Evolutionary conservation across 2,113 vertebrate species (phyloP), one percentile per base, ranked within the genome.

Genomic region (Thamnaconus septentrionalis): DNA sequence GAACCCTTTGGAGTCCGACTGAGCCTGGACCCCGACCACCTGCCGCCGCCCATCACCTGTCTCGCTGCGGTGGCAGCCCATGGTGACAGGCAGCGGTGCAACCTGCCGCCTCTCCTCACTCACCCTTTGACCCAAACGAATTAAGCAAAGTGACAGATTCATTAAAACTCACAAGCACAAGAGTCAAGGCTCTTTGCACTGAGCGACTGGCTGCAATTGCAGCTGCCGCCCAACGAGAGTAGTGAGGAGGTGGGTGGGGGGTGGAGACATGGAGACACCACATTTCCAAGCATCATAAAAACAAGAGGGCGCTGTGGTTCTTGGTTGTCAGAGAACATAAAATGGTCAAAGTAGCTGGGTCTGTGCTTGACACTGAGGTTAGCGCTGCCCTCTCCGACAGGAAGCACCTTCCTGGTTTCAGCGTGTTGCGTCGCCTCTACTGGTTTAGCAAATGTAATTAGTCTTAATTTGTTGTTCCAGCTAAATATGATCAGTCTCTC

Each of bases 361-460:
- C 85, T 84, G 82, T 31, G 18, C 18, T 31, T 31, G 18, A 31
- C 18, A 31, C 18, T 31, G 18, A 31, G 18, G 18, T 31, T 31
- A 31, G 82, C 84, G 84, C 52, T 46, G 49, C 68, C 87, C 85
- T 87, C 81, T 41, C 31, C 1, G 3, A 85, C 80, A 85, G 80
- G 83, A 89, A 87, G 73, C 59, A 81, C 70, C 73, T 87, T 87
- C 76, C 72, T 82, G 64, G 60, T 71, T 64, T 59, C 58, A 74
- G 66, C 52, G 59, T 2, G 43, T 78, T 69, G 64, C 66, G 73
- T 74, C 78, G 51, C 76, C 49, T 53, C 52, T 65, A 41, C 77
- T 60, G 64, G 58, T 87, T 88, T 86, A 88, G 86, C 80, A 84
- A 81, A 88, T 66, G 52, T 40, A 31, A 31, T 31, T 31, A 31